Conservation (phyloP, 2,888 invertebrate species). For the Patella pellucida region DNA sequence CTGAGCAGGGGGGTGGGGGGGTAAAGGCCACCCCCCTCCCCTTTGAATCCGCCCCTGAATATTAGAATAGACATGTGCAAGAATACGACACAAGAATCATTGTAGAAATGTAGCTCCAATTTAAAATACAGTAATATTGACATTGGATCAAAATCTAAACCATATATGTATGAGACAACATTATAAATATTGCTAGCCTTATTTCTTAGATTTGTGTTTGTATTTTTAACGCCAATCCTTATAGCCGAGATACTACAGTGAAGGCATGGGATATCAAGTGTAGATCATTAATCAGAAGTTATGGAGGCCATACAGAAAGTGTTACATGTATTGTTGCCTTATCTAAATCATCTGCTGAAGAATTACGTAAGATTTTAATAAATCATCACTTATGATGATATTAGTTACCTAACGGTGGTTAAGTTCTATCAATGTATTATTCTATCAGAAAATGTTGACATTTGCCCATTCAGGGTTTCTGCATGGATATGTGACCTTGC, state of each 20-base stretch:
- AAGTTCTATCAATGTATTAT: background rate
- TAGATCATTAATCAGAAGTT: constrained; percentile 78
- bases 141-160: no score
- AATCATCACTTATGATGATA: background rate
- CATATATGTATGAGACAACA: no score
- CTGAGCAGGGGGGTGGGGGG: no score
- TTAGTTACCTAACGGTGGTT: no score
- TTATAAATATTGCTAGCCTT: background rate
- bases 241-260: constrained; percentile 75
- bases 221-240: constrained; percentile 18
- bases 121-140: no score
- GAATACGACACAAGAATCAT: no score
- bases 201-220: constrained; percentile 11
- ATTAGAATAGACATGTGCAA: no score
- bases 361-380: background rate
- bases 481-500: background rate
- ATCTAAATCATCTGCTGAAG: background rate
- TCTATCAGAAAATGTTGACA: background rate
- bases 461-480: background rate
- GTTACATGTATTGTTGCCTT: constrained; percentile 73
- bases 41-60: no score
- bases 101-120: no score
- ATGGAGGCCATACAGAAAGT: constrained; percentile 81
- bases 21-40: no score
- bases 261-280: constrained; percentile 87